Evolutionary conservation across 1,140 invertebrate genomes (phyloP), one percentile per base, ranked within the genome.

Genomic region (Eciton burchellii): DNA sequence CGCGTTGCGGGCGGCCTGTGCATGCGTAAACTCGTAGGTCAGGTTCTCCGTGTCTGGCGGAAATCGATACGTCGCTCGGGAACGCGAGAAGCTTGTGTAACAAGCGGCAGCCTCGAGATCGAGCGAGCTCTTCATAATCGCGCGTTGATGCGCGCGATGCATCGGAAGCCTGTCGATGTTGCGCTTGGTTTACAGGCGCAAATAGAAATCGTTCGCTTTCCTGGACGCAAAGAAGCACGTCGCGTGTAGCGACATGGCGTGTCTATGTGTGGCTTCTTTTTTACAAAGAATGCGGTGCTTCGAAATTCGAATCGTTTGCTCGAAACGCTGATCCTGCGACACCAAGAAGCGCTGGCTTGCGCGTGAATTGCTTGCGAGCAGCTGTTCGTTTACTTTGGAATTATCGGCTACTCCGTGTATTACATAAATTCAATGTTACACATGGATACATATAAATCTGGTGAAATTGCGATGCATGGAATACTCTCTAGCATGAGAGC

Each of bases 21-120:
- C 66, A 21, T 76, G 83, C 74, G 68, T 52, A 81, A 82, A 74
- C 79, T 43, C 83, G 21, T 85, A 85, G 70, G 77, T 86, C 77
- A 79, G 63, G 52, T 79, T 79, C 26, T 52, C 35, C 68, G 43
- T 56, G 70, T 84, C 83, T 35, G 24, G 26, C 59, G 43, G 84
- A 45, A 86, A 86, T 86, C 84, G 84, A 86, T 85, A 82, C 63
- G 24, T 74, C 83, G 62, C 11, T 26, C 21, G n/a, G 19, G 56
- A 82, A 82, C 77, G 60, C 57, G 66, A 79, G 62, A 45, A 68
- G 74, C 74, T 79, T 57, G 49, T 63, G 24, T 79, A 79, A 79
- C 74, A 49, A 79, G 52, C 62, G 35, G 24, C 62, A 66, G 29
- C 74, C 43, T 68, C 49, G 16, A 16, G 74, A 79, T 63, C 72